Evolutionary conservation across 1,140 invertebrate genomes (phyloP), one percentile per base, ranked within the genome.

Genomic region (Drosophila mayri): DNA sequence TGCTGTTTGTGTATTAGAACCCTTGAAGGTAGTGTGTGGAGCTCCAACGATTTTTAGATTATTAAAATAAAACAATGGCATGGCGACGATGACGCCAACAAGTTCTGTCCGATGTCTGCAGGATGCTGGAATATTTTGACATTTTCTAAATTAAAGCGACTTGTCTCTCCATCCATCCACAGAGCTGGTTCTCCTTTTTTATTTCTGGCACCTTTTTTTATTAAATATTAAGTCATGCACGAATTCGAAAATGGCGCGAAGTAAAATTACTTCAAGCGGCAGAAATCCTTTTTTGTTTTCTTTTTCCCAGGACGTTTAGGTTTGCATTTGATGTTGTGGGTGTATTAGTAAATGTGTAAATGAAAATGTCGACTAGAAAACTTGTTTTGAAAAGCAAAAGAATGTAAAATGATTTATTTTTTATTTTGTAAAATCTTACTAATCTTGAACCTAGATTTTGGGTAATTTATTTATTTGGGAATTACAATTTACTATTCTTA

Each of bases 101-200:
- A 55, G 54, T 43, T 43, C 22, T 52, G 41, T 46, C 73, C 49
- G 25, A 49, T 32, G 57, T 50, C 54, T 41, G 62, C 72, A 66
- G 65, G 46, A 63, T 52, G 47, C 62, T 72, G 60, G 43, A 60
- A 68, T 62, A 60, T 72, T 84, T 75, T 90, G 74, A 90, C 80
- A 81, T 81, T 88, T 88, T 55, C 41, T 47, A 84, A 88, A 90
- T 90, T 90, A 79, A 84, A 88, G 85, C 78, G 81, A 84, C 66
- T 72, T 79, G 59, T 46, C 16, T 62, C 32, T 76, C 52, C 67
- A 47, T 59, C 54, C 44, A 22, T 55, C 22, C 47, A 37, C 61
- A 38, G 20, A 59, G 28, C 43, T 54, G 62, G 16, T 66, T 20
- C 9, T 32, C 35, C 52, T 37, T 75, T 43, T 30, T 70, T 75